Percentiles rank a stretch among this genome's conserved stretches.
These are phyloP conservation scores for Avahi laniger DNA, from an alignment of 2,797 vertebrate species.

Conservation along the genomic window DNA sequence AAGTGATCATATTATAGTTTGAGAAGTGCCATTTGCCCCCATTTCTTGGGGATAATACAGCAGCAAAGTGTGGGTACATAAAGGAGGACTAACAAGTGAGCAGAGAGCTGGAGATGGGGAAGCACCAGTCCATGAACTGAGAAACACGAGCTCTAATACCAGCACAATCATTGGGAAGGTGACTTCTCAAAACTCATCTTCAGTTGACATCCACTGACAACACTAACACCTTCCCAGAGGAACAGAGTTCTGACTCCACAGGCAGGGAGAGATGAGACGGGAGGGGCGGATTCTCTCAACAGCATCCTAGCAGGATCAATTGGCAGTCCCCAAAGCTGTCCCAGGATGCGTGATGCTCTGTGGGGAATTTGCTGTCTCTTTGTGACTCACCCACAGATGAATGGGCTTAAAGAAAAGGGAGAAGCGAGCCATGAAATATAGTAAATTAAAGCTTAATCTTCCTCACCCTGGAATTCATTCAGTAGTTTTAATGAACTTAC, in stretches of 20 bases:
- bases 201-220: not conserved
- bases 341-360: not conserved
- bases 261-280: not conserved
- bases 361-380: conserved; percentile 2
- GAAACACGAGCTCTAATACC: not conserved
- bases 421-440: conserved; percentile 42
- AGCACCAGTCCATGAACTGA: not conserved
- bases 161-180: not conserved
- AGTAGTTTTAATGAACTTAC: conserved; percentile 63
- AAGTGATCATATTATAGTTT: not conserved
- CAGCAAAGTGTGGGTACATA: not conserved
- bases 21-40: not conserved
- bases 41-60: not conserved
- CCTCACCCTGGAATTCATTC: conserved; percentile 35
- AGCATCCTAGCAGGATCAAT: not conserved
- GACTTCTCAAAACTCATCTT: not conserved
- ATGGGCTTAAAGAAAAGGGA: conserved; percentile 49
- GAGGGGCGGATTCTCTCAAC: not conserved
- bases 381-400: conserved; percentile 44
- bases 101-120: not conserved
- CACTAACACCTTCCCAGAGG: not conserved
- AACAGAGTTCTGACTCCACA: not conserved
- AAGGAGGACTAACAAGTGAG: not conserved
- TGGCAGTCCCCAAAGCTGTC: not conserved
- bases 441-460: conserved; percentile 69